Evolutionary conservation across 1,140 invertebrate genomes (phyloP), one percentile per base, ranked within the genome.

Genomic region (Homarus americanus): DNA sequence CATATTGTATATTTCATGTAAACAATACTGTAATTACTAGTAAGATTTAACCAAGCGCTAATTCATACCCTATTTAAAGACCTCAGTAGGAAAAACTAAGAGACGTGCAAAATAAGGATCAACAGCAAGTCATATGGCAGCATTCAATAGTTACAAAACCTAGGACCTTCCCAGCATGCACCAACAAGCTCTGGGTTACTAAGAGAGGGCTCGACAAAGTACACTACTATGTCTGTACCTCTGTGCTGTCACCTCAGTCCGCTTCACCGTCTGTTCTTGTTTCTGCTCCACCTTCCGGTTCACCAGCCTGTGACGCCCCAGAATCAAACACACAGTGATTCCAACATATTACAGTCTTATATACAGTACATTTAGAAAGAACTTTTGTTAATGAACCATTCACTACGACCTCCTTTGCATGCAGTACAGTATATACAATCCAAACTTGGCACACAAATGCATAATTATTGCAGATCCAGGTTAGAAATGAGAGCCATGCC

Each of bases 281-380:
- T 82, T 83, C 88, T 90, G 79, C 66, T 90, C 88, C 88, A 90
- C 88, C 73, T 90, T 90, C 44, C 88, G 88, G 73, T 90, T 90
- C 49, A 90, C 88, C 63, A 89, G 79, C 72, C 88, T 90, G 80
- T 38, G 41, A 34, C 53, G 38, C 38, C 40, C 82, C n/a, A 69
- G 32, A 69, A 69, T 69, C 24, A 69, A 69, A 69, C 63, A 32
- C 12, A 69, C 63, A 69, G 28, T 32, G 28, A 32, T 9, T 28
- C 63, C 63, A 1, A 49, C 1, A 17, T 17, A 49, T 10, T 49
- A 69, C n/a, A 32, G 5, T 34, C 10, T 69, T 32, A 69, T 69
- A 4, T 69, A 32, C 0, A 12, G 63, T 32, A 69, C 28, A 20
- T 58, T 7, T 49, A 58, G 24, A 58, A 58, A 58, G 24, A 58